Conservation (phyloP, 2,888 invertebrate species). For the Mongoloraphidia duomilia region DNA sequence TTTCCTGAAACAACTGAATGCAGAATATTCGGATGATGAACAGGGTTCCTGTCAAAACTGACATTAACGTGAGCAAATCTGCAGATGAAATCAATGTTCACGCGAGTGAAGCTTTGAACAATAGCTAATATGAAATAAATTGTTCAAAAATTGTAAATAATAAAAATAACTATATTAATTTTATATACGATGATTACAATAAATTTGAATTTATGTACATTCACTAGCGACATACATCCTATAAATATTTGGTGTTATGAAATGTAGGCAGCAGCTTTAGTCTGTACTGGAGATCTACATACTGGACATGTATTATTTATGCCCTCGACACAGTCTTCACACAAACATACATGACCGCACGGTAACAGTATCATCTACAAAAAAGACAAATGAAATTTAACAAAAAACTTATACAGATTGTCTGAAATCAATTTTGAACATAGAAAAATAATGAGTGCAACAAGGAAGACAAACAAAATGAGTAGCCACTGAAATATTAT, state of each 20-base stretch:
- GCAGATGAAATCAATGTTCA: no score
- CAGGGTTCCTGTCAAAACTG: no score
- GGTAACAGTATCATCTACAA: slow-evolving; percentile 66
- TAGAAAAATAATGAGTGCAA: not conserved
- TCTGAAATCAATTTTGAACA: not conserved
- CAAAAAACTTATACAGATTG: not conserved
- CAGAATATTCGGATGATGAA: no score
- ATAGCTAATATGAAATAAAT: not conserved
- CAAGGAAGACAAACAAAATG: no score
- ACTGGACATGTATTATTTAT: slow-evolving; percentile 63
- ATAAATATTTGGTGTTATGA: slow-evolving; percentile 30
- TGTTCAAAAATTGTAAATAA: not conserved
- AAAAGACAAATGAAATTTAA: slow-evolving; percentile 10
- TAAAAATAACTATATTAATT: not conserved
- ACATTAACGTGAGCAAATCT: no score
- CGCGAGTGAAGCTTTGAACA: no score
- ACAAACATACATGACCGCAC: slow-evolving; percentile 82
- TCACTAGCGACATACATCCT: slow-evolving; percentile 1
- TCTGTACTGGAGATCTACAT: slow-evolving; percentile 54
- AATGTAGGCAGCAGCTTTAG: slow-evolving; percentile 63
- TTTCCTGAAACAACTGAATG: no score
- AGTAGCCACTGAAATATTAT: no score
- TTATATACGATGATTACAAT: slow-evolving; percentile 2
- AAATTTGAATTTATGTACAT: slow-evolving; percentile 6
- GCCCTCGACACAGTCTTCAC: slow-evolving; percentile 66